These are phyloP conservation scores for Heterotis niloticus DNA, from an alignment of 2,113 vertebrate genomes.

Conservation along the genomic window DNA sequence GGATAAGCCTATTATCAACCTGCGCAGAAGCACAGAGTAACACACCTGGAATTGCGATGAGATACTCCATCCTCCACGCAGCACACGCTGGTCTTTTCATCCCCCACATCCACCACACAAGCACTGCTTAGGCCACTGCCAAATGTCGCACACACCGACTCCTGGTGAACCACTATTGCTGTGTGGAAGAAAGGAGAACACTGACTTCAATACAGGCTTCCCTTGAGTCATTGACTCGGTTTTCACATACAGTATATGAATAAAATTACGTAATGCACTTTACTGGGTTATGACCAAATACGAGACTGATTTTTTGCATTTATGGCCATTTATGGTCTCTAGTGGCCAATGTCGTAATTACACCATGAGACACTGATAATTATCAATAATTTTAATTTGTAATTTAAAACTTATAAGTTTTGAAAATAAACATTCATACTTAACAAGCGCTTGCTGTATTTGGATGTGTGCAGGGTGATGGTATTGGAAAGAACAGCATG, in stretches of 20 bases:
- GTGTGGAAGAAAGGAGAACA: conserved; percentile 6
- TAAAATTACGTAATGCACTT: no score
- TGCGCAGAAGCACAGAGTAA: not conserved
- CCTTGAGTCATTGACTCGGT: no score
- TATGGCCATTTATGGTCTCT: conserved; percentile 13
- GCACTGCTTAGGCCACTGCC: conserved; percentile 93
- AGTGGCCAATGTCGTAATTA: not conserved
- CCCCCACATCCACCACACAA: conserved; percentile 91
- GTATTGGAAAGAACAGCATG: not conserved
- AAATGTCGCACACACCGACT: conserved; percentile 91
- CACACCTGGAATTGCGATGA: conserved; percentile 88
- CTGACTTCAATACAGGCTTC: not conserved
- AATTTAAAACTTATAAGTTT: no score
- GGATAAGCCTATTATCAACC: no score
- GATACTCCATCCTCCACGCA: conserved; percentile 97
- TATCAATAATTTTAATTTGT: not conserved
- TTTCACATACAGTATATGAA: no score
- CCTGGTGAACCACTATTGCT: conserved; percentile 94
- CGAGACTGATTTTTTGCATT: no score
- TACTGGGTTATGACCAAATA: no score
- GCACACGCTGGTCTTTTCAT: conserved; percentile 94
- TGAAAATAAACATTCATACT: not conserved
- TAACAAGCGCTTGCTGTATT: not conserved
- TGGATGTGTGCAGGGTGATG: not conserved
- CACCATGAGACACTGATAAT: not conserved